A percentile compares a stretch with the other conserved stretches of the same genome.
Conservation (phyloP, 1,140 invertebrate species). For the Drosophila tani region DNA sequence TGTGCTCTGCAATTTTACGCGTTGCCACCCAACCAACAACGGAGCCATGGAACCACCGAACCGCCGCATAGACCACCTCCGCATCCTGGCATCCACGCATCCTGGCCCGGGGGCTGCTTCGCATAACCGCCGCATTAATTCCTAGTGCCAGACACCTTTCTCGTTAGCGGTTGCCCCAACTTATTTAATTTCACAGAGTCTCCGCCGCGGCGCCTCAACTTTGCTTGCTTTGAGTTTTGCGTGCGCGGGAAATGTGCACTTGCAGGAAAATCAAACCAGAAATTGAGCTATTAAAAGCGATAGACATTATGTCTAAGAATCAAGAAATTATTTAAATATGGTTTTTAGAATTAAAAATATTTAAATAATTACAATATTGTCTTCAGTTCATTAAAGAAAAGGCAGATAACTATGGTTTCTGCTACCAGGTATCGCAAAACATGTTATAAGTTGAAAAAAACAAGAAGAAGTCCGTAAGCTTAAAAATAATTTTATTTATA, state of each 20-base stretch:
- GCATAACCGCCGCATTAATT: conserved; percentile 81
- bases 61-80: conserved; percentile 12
- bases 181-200: conserved; percentile 74
- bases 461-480: not conserved
- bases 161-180: conserved; percentile 79
- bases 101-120: conserved; percentile 52
- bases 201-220: conserved; percentile 48
- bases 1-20: conserved; percentile 79
- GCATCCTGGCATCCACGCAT: conserved; percentile 8
- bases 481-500: too few species aligned
- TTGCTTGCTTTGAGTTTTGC: conserved; percentile 46
- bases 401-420: too few species aligned
- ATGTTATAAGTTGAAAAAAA: not conserved
- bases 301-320: not conserved
- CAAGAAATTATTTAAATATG: not conserved
- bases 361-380: not conserved
- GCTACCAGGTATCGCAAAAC: too few species aligned
- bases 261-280: conserved; percentile 3
- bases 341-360: too few species aligned
- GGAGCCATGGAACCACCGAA: conserved; percentile 11
- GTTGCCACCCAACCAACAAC: conserved; percentile 51
- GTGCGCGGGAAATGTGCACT: conserved; percentile 39
- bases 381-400: too few species aligned
- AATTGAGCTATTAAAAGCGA: not conserved
- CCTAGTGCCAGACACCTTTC: conserved; percentile 82